Base-by-base conservation (phyloP, 1,140 invertebrate genomes). In the Polypedilum pembai region DNA sequence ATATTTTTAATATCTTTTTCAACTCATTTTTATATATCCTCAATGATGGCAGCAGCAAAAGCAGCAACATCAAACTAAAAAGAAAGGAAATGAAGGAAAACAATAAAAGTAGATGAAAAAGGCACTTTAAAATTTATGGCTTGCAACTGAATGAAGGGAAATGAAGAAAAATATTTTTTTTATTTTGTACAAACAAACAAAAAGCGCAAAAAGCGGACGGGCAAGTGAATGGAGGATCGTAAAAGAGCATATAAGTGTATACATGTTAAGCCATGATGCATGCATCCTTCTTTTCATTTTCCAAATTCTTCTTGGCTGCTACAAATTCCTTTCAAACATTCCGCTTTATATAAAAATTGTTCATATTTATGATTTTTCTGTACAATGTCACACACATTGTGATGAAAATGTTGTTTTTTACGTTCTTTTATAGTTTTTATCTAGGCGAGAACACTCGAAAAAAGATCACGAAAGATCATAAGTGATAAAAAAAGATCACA, bases 311-410 rank as follows among this genome's bases (percentile, higher is more conserved):
- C 24, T 33, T 33, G 24, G 24, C 24, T 33, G 24, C 24, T 33
- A 33, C 24, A 33, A 33, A 33, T 33, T 33, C 24, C 45, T n/a
- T 56, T 12, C 8, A 56, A n/a, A 4, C 45, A 56, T 56, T 56
- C 45, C 45, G 15, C n/a, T 56, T 4, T 56, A 12, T n/a, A 56
- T 56, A 56, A 56, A 56, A 56, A 56, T 56, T 56, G 45, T 56
- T 56, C 15, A 56, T 56, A 56, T 56, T 56, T 56, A 56, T 56
- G 45, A 56, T n/a, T 56, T 56, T 56, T n/a, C 45, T 56, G n/a
- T 56, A 15, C 45, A 56, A n/a, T 56, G 45, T 56, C 12, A 56
- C 45, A 56, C 45, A 56, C n/a, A n/a, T n/a, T 56, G 45, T 56
- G 45, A 56, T 56, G 45, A 56, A 56, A 56, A 56, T 12, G 45